Conservation (phyloP, 2,797 vertebrate species). For the Peromyscus aztecus region DNA sequence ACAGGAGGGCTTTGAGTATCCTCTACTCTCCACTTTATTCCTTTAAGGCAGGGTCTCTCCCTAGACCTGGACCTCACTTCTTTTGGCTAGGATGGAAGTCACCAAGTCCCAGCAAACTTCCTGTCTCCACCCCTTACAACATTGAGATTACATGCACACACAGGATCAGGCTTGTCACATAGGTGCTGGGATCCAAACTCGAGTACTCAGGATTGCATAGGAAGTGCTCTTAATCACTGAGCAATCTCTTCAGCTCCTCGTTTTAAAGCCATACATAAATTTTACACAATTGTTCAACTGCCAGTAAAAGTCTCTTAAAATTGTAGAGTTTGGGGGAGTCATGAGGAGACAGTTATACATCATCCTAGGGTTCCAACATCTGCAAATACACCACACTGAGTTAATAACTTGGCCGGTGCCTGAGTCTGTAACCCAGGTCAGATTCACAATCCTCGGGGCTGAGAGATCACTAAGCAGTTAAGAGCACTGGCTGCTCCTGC, state of each 20-base stretch:
- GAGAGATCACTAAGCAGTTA: not conserved
- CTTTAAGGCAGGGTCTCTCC: not conserved
- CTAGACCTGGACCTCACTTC: not conserved
- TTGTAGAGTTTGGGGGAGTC: not conserved
- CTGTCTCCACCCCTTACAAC: not conserved
- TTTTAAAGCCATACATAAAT: not conserved
- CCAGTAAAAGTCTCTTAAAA: conserved; percentile 4
- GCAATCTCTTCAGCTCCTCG: too few species aligned
- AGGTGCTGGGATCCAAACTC: not conserved
- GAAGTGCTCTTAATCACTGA: too few species aligned
- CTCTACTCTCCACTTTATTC: not conserved
- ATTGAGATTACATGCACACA: not conserved
- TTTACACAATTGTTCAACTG: conserved; percentile 26
- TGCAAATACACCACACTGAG: conserved; percentile 25
- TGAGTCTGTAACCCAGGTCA: not conserved
- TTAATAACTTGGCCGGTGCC: not conserved
- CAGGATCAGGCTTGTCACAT: too few species aligned
- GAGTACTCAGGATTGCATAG: not conserved
- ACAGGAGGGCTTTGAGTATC: not conserved
- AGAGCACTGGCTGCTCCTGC: not conserved
- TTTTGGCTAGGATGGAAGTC: not conserved
- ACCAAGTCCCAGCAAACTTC: not conserved
- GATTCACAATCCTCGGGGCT: too few species aligned
- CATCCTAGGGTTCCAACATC: conserved; percentile 8
- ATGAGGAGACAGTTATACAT: not conserved